Evolutionary conservation across 2,888 invertebrate species (phyloP), one percentile per base, ranked within the genome.

Genomic region (Apoda limacodes): DNA sequence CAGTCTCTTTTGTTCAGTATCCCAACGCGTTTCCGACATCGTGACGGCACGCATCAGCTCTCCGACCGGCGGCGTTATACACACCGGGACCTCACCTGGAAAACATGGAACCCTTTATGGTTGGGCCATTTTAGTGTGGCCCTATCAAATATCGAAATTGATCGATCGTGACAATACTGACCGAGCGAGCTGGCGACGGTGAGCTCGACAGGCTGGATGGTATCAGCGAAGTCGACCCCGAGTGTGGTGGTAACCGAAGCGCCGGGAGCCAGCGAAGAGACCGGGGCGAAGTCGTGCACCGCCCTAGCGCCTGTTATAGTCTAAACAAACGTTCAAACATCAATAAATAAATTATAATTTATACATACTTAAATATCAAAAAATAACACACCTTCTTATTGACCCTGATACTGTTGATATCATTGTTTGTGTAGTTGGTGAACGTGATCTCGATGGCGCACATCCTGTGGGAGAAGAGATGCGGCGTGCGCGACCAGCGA

Each of bases 161-260:
- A n/a, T n/a, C n/a, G n/a, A n/a, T n/a, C n/a, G n/a, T n/a, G 22
- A 6, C 1, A 14, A 3, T 2, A 27, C 25, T 45, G 50, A 63
- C 88, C 87, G 43, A 82, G 60, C 30, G 83, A 85, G 48, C 88
- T 87, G 22, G 81, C 63, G 28, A 96, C 81, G 49, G 92, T 89
- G 61, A 96, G 90, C 40, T 87, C 87, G 1, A 93, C 88, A 0
- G 94, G 87, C 62, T 96, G 94, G 29, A 92, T 94, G 10, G 94
- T 92, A 66, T 97, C 97, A 37, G 93, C 93, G 69, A 95, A 96
- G 78, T 96, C 94, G 3, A 97, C 85, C 9, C 95, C 95, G 43
- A 96, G 60, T 1, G 89, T 85, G 3, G 85, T 86, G 11, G 85
- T 82, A 17, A 85, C 74, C n/a, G 84, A 76, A 13, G 85, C 85